phyloP scores from a whole-genome alignment of 2,797 vertebrate species.

The Amblyopsis hoosieri region DNA sequence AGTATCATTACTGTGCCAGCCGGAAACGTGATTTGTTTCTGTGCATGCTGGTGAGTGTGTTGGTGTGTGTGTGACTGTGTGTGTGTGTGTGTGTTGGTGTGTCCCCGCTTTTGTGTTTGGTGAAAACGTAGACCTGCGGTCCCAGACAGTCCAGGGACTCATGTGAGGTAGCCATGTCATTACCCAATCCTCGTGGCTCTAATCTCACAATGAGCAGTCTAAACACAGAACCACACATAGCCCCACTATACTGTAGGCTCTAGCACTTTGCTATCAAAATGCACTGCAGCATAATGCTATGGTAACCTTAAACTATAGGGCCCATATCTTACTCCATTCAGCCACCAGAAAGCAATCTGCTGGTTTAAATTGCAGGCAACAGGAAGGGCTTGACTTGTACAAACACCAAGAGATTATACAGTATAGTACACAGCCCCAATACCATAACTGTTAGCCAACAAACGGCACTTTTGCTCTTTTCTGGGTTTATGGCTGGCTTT shows the following conservation, averaged over 20 bases:
- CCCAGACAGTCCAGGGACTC: conserved; percentile 75
- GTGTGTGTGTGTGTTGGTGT: neutral
- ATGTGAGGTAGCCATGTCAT: conserved; percentile 70
- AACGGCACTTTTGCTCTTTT: conserved; percentile 16
- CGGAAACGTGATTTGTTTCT: conserved; percentile 11
- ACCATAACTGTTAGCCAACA: conserved; percentile 31
- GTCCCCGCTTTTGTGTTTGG: conserved; percentile 8
- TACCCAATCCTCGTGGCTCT: conserved; percentile 71
- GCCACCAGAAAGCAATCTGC: conserved; percentile 50
- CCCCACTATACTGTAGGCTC: conserved; percentile 63
- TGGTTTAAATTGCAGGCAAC: conserved; percentile 74
- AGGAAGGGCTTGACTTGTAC: conserved; percentile 56
- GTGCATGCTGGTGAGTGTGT: neutral
- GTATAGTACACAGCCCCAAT: conserved; percentile 32
- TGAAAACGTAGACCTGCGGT: conserved; percentile 39
- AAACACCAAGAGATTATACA: conserved; percentile 47
- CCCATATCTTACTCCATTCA: conserved; percentile 27
- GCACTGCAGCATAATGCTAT: neutral
- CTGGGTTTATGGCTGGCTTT: conserved; percentile 26
- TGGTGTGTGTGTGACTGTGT: neutral
- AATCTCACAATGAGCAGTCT: conserved; percentile 72
- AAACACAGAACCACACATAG: conserved; percentile 72
- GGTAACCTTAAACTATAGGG: too few relatives aligned
- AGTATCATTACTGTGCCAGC: conserved; percentile 1
- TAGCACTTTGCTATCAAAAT: conserved; percentile 38